Percentiles rank a stretch among this genome's conserved stretches.
phyloP scores from a whole-genome alignment of 2,888 invertebrate genomes.

The Torymus aiolomorphi region DNA sequence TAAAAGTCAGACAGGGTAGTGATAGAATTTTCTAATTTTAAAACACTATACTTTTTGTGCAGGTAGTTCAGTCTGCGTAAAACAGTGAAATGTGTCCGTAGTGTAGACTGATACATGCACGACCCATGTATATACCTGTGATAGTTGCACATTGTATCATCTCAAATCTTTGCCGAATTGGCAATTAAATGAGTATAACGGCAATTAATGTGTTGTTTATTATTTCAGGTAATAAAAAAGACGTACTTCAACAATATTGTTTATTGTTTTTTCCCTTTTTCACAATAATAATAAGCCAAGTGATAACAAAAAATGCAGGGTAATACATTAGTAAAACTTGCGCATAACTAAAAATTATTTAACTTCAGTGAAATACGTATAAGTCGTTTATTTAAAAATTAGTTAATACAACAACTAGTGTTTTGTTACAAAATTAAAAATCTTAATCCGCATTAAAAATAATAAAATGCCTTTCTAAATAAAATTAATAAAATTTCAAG shows the following conservation, averaged over 20 bases:
- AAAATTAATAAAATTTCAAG: conserved; percentile 12
- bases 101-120: conserved; percentile 53
- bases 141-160: conserved; percentile 68
- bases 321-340: conserved; percentile 37
- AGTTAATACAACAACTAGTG: conserved; percentile 20
- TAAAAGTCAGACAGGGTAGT: not conserved
- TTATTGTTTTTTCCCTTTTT: conserved; percentile 48
- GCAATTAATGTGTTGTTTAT: conserved; percentile 44
- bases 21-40: not conserved
- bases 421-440: conserved; percentile 28
- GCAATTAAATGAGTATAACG: conserved; percentile 56
- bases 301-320: conserved; percentile 49
- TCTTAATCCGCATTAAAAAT: not conserved
- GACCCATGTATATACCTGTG: conserved; percentile 69
- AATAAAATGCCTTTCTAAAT: conserved; percentile 1
- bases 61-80: conserved; percentile 39
- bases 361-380: conserved; percentile 18
- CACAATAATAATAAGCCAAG: conserved; percentile 43
- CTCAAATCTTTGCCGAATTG: conserved; percentile 55
- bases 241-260: conserved; percentile 49
- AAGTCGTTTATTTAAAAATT: conserved; percentile 1
- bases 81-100: conserved; percentile 45
- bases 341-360: conserved; percentile 28
- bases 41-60: conserved; percentile 46
- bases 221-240: conserved; percentile 50